Conservation (phyloP, 2,888 invertebrate genomes). For the Temnothorax unifasciatus region DNA sequence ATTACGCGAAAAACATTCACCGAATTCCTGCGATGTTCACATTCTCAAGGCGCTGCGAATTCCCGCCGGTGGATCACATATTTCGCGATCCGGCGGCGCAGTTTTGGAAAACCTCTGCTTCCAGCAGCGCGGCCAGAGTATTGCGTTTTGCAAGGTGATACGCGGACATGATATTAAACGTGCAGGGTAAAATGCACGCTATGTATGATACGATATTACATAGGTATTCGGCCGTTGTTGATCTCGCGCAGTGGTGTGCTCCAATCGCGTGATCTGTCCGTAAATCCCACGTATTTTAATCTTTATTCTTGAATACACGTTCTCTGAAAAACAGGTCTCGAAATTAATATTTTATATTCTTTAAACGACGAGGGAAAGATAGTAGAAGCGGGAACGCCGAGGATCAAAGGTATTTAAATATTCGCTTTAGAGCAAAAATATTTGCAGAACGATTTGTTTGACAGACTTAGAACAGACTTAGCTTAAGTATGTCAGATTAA, state of each 20-base stretch:
- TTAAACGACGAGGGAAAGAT: not conserved
- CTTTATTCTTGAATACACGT: not conserved
- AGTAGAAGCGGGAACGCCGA: too few species aligned
- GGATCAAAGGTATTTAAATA: not conserved
- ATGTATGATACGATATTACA: not conserved
- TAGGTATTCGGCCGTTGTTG: not conserved
- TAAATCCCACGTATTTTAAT: not conserved
- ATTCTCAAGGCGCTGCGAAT: constrained; percentile 54
- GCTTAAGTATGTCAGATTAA: constrained; percentile 81
- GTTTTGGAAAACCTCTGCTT: constrained; percentile 50
- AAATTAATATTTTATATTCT: constrained; percentile 22
- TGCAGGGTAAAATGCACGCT: not conserved
- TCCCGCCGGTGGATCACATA: constrained; percentile 44
- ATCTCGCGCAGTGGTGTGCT: not conserved
- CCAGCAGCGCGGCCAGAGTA: constrained; percentile 12
- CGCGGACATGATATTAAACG: constrained; percentile 44
- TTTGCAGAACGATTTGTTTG: constrained; percentile 69
- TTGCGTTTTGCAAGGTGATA: constrained; percentile 46
- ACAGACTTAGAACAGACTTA: constrained; percentile 73
- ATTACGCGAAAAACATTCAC: constrained; percentile 55
- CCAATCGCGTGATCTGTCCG: not conserved
- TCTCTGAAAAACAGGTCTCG: not conserved
- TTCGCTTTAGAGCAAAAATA: constrained; percentile 63
- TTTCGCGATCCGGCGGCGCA: constrained; percentile 48
- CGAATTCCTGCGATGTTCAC: constrained; percentile 54